A percentile compares a stretch with the other conserved stretches of the same genome.
These are phyloP conservation scores for Penelope pileata DNA, from an alignment of 2,113 vertebrate species.

Conservation along the genomic window DNA sequence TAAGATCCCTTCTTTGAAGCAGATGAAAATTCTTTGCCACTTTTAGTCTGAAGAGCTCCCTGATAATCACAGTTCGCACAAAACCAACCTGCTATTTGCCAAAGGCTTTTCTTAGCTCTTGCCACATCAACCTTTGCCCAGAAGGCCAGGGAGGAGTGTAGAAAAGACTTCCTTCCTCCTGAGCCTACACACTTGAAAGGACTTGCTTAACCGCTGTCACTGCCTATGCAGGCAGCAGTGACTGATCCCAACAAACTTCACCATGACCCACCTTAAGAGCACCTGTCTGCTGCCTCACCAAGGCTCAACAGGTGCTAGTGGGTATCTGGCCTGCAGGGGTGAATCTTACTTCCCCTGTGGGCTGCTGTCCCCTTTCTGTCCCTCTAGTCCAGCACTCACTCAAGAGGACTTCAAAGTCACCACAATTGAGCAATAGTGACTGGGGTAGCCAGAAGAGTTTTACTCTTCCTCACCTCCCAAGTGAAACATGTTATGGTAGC, in stretches of 20 bases:
- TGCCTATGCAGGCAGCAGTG: background rate
- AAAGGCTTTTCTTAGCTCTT: background rate
- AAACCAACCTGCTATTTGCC: background rate
- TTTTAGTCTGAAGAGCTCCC: background rate
- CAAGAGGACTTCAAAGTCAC: background rate
- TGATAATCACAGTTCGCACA: background rate
- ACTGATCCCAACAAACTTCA: background rate
- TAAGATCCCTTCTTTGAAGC: background rate
- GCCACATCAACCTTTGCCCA: background rate
- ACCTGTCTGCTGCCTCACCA: background rate
- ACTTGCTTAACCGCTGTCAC: background rate
- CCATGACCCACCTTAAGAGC: background rate
- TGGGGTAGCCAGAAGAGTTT: background rate
- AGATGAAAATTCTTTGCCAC: background rate
- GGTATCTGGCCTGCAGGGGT: background rate
- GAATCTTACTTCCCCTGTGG: background rate
- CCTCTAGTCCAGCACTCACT: background rate
- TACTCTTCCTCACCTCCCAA: fast-evolving
- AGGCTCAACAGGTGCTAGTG: background rate
- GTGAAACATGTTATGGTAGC: background rate
- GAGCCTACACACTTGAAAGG: background rate
- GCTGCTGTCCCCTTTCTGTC: background rate
- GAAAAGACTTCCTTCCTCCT: background rate
- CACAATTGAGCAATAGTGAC: background rate
- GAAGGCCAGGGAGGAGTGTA: background rate